Conservation (phyloP, 2,797 vertebrate genomes). For the Catostomus latipinnis region DNA sequence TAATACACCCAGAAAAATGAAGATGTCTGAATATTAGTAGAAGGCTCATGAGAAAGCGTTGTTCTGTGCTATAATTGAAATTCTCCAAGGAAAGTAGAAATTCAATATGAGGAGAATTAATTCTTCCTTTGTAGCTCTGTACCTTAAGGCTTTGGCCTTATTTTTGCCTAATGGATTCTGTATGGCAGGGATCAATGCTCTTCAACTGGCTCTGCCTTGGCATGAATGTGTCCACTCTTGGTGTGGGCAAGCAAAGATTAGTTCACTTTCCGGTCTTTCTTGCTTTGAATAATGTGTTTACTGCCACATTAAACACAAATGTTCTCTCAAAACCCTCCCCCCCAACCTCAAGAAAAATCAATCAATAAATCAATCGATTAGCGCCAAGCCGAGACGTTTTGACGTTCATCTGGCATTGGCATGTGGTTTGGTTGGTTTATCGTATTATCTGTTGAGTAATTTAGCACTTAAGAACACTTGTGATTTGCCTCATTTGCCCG, state of each 20-base stretch:
- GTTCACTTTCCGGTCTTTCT: not conserved
- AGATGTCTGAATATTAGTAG: slow-evolving; percentile 39
- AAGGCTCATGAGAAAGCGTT: slow-evolving; percentile 15
- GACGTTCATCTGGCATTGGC: not conserved
- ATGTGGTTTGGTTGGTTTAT: slow-evolving; percentile 10
- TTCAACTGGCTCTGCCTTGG: slow-evolving; percentile 1
- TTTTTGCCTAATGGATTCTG: slow-evolving; percentile 71
- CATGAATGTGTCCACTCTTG: not conserved
- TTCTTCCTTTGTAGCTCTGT: slow-evolving; percentile 63
- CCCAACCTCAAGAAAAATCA: not conserved
- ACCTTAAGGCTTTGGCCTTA: slow-evolving; percentile 64
- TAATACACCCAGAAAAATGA: slow-evolving; percentile 3
- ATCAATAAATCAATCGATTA: slow-evolving; percentile 5
- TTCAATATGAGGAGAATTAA: slow-evolving; percentile 68
- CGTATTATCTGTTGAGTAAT: slow-evolving; percentile 28
- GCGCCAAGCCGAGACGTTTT: not conserved
- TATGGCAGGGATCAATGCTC: slow-evolving; percentile 67
- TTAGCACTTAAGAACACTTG: slow-evolving; percentile 11
- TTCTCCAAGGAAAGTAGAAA: slow-evolving; percentile 64
- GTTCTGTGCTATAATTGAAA: slow-evolving; percentile 66
- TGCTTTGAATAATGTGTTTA: slow-evolving; percentile 7
- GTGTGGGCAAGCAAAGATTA: slow-evolving; percentile 3
- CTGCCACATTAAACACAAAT: not conserved
- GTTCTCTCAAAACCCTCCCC: not conserved
- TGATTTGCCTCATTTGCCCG: slow-evolving; percentile 31